These are phyloP conservation scores for Sphenopsis melanotis DNA, from an alignment of 2,797 vertebrate species.

Conservation along the genomic window DNA sequence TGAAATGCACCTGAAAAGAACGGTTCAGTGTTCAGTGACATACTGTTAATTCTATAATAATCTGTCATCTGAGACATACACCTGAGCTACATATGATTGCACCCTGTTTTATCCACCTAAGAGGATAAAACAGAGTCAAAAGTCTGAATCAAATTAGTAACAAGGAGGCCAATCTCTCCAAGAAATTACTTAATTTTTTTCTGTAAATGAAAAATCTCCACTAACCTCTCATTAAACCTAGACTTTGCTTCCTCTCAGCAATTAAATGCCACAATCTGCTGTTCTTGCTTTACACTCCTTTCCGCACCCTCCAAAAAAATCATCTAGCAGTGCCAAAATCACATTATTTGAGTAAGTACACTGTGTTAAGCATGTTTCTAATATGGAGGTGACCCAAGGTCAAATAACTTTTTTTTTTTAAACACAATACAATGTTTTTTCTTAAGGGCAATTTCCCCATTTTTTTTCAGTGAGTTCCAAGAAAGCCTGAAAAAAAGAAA, in stretches of 20 bases:
- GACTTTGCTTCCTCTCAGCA: not conserved
- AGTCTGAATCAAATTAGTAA: not conserved
- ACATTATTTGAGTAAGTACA: not conserved
- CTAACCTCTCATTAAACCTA: not conserved
- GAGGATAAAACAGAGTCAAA: not conserved
- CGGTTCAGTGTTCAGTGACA: not conserved
- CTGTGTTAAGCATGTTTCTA: not conserved
- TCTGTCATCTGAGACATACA: not conserved
- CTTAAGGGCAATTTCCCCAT: not conserved
- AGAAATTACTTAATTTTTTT: not conserved
- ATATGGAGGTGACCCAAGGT: not conserved
- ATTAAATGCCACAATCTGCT: constrained; percentile 7
- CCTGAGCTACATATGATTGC: not conserved
- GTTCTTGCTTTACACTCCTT: not conserved
- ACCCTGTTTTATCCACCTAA: not conserved
- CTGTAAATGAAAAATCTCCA: not conserved
- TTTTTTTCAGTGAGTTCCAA: not conserved
- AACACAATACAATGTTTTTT: not conserved
- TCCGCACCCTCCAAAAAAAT: not conserved
- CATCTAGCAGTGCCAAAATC: not conserved
- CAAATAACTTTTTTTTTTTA: not conserved
- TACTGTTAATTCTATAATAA: not conserved
- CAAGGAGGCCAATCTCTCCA: not conserved
- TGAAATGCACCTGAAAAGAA: not conserved
- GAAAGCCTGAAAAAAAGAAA: not conserved